These are phyloP conservation scores for Anticlea derivata DNA, from an alignment of 2,888 invertebrate genomes.

Conservation along the genomic window DNA sequence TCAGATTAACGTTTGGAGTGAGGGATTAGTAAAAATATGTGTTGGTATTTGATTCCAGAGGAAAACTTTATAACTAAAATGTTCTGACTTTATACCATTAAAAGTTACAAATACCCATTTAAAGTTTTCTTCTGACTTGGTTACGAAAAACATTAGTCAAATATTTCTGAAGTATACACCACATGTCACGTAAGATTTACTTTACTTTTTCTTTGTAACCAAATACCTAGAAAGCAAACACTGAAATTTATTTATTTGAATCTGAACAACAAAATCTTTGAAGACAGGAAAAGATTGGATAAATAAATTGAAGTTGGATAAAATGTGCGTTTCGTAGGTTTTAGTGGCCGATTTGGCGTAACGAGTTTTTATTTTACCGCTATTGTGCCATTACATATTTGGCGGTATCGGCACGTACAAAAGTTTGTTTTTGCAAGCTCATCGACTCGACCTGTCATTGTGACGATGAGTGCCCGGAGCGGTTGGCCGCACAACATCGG, in stretches of 20 bases:
- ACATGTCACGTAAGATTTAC: no score
- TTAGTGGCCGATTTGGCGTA: slow-evolving; percentile 81
- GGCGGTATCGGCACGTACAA: no score
- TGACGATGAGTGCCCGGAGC: no score
- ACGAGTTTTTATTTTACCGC: slow-evolving; percentile 76
- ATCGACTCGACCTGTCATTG: no score
- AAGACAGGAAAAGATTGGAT: slow-evolving; percentile 73
- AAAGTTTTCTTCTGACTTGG: no score
- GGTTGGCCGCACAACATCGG: no score
- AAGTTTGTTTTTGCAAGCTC: no score
- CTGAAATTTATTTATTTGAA: slow-evolving; percentile 51
- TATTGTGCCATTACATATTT: slow-evolving; percentile 39
- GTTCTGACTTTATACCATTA: no score
- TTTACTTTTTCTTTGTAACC: background rate
- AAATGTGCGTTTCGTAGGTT: slow-evolving; percentile 82
- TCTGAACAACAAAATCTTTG: slow-evolving; percentile 63
- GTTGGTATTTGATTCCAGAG: background rate
- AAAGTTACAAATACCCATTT: no score
- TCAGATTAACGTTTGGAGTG: slow-evolving; percentile 8
- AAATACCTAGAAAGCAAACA: background rate
- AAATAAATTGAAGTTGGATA: slow-evolving; percentile 82
- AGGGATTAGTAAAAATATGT: slow-evolving; percentile 11
- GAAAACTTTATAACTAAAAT: background rate
- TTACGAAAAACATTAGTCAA: no score
- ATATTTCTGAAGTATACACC: no score